Base-by-base conservation (phyloP, 2,888 invertebrate genomes). In the Agrochola circellaris region DNA sequence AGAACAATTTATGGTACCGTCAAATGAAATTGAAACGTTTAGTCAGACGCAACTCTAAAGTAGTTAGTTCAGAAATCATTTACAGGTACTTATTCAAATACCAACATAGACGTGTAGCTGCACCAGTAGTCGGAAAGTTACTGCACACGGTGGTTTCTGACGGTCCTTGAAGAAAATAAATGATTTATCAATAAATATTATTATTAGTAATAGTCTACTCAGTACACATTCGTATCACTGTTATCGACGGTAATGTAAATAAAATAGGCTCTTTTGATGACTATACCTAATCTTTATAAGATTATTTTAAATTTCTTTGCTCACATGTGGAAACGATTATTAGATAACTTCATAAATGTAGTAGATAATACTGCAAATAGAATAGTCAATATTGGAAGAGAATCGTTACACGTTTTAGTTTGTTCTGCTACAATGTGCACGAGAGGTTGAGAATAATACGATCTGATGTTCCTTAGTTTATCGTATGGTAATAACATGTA, bases 21-120 rank as follows among this genome's bases (percentile, higher is more conserved):
- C 95, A 96, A 96, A 96, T 95, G 77, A 95, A 60, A 95, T 82
- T 95, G 94, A 81, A 93, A 95, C 88, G 94, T 92, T 92, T 95
- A 91, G 90, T 93, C 92, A 91, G 87, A 91, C 92, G 91, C 93
- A 92, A 92, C 92, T 91, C 78, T 26, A 23, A 51, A 93, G 91
- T 86, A 89, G 90, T 95, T 92, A 90, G 93, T 79, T 89, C 77
- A 65, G 77, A 80, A 80, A 86, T 79, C 68, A 73, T 85, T 73
- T 83, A 84, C 75, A 82, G 62, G 51, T 75, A 81, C 23, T n/a
- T 58, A 26, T 13, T 65, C 1, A 90, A 89, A 80, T 82, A 76
- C 83, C 84, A 88, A 90, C 90, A 92, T 89, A 89, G 77, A 91
- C 93, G 94, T 93, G 91, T 86, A 82, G 75, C 74, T 77, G 77